These are phyloP conservation scores for Lycodopsis pacificus DNA, from an alignment of 2,797 vertebrate species.

Conservation along the genomic window DNA sequence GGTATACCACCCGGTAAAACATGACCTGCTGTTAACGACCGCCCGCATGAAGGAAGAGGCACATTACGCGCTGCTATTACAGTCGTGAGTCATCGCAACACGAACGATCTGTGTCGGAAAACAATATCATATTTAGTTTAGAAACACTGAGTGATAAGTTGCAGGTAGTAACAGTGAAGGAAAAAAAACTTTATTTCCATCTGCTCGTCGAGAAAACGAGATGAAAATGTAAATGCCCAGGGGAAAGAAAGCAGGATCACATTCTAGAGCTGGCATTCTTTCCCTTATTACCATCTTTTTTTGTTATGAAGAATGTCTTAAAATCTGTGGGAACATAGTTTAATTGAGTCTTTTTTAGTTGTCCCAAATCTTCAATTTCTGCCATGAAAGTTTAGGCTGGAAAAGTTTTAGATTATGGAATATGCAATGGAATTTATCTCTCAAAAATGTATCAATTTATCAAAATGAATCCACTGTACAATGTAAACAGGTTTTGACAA, in stretches of 20 bases:
- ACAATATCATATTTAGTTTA: slow-evolving; percentile 15
- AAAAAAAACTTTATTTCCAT: not conserved
- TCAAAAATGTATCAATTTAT: not conserved
- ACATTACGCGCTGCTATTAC: slow-evolving; percentile 16
- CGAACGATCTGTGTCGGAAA: slow-evolving; percentile 10
- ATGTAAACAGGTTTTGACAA: not conserved
- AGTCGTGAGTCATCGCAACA: slow-evolving; percentile 41
- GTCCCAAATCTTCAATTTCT: not conserved
- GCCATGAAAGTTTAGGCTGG: not conserved
- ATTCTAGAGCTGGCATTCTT: not conserved
- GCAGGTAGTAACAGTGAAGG: not conserved
- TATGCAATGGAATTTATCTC: not conserved
- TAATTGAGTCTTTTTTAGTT: not conserved
- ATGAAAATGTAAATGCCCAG: not conserved
- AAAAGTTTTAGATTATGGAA: not conserved
- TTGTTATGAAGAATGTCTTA: slow-evolving; percentile 5
- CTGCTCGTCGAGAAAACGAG: not conserved
- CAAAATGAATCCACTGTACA: not conserved
- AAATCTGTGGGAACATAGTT: not conserved
- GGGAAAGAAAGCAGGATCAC: not conserved
- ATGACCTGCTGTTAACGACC: slow-evolving; percentile 23
- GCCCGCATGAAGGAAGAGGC: slow-evolving; percentile 20
- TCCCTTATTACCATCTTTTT: not conserved
- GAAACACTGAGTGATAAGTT: slow-evolving; percentile 1
- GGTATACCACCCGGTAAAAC: slow-evolving; percentile 13